Percentiles rank a stretch among this genome's conserved stretches.
Conservation (phyloP, 1,140 invertebrate species). For the Cydia amplana region DNA sequence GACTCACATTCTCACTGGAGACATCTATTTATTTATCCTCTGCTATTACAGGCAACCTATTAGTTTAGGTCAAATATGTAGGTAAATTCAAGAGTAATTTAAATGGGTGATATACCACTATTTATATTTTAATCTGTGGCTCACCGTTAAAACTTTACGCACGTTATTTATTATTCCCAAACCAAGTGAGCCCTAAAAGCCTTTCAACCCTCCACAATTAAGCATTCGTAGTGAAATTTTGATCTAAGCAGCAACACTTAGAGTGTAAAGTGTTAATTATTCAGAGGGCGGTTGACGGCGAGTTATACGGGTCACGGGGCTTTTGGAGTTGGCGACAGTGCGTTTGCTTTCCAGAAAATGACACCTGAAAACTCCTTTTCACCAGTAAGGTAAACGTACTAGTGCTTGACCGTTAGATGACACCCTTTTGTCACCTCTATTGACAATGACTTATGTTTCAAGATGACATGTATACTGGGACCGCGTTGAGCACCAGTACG, state of each 20-base stretch:
- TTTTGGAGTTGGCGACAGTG: not conserved
- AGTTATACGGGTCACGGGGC: constrained; percentile 19
- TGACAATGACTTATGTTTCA: too few relatives aligned
- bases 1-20: not conserved
- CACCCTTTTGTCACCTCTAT: too few relatives aligned
- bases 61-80: too few relatives aligned
- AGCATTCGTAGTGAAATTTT: constrained; percentile 31
- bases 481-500: too few relatives aligned
- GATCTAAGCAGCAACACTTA: constrained; percentile 31
- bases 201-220: constrained; percentile 30
- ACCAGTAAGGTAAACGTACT: too few relatives aligned
- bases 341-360: not conserved
- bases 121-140: not conserved
- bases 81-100: too few relatives aligned
- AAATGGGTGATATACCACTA: too few relatives aligned
- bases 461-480: too few relatives aligned
- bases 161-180: constrained; percentile 21
- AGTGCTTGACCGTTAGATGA: too few relatives aligned
- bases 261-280: constrained; percentile 23
- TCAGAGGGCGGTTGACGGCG: constrained; percentile 16
- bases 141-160: not conserved
- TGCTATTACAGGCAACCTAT: too few relatives aligned
- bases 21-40: not conserved
- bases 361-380: too few relatives aligned
- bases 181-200: constrained; percentile 18